These are phyloP conservation scores for Chironomus riparius DNA, from an alignment of 2,888 invertebrate species.

Conservation along the genomic window DNA sequence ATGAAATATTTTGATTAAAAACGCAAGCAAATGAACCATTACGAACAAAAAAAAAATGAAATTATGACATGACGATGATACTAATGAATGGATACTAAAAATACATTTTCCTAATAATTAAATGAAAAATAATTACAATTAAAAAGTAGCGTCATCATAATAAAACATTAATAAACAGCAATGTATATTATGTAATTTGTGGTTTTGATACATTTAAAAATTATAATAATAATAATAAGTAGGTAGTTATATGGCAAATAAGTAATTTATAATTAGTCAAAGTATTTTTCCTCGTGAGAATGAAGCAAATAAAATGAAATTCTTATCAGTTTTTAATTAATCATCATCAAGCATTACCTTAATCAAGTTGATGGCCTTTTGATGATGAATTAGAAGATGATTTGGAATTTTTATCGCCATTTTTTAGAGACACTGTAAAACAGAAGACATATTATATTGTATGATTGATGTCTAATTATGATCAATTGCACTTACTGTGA, in stretches of 20 bases:
- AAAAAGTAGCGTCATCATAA: too few species aligned
- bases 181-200: neutral
- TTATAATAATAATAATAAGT: neutral
- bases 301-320: neutral
- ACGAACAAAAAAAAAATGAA: too few species aligned
- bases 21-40: too few species aligned
- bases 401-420: constrained; percentile 26
- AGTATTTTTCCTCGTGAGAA: neutral
- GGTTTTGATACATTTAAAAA: neutral
- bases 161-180: neutral
- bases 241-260: neutral
- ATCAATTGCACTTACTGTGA: constrained; percentile 34
- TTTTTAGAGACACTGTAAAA: constrained; percentile 20
- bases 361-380: constrained; percentile 17
- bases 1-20: too few species aligned
- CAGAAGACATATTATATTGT: neutral
- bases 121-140: too few species aligned
- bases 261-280: neutral
- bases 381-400: constrained; percentile 22
- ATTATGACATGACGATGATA: too few species aligned
- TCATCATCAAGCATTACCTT: constrained; percentile 1
- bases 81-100: too few species aligned
- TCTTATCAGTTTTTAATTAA: constrained; percentile 1
- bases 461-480: neutral
- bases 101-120: too few species aligned